These are phyloP conservation scores for Palythoa grandis DNA, from an alignment of 92 coral and sea anemone species.

Conservation along the genomic window DNA sequence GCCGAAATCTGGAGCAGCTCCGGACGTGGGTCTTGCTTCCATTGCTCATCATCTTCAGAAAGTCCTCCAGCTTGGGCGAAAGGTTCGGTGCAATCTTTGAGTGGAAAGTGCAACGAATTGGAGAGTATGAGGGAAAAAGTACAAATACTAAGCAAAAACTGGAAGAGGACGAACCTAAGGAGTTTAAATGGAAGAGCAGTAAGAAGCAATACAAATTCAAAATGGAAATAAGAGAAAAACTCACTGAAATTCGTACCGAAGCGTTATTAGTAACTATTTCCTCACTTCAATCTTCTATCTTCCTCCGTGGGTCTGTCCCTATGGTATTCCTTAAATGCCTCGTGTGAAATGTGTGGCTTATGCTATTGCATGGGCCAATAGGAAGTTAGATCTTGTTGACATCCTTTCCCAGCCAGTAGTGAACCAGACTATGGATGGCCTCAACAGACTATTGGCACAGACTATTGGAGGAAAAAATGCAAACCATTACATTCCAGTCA, in stretches of 20 bases:
- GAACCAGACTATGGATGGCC: constrained; percentile 47
- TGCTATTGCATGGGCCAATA: constrained; percentile 56
- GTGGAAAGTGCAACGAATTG: not conserved
- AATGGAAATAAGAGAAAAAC: not conserved
- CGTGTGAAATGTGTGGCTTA: too few relatives aligned
- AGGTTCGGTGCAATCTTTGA: not conserved
- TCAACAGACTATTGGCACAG: constrained; percentile 52
- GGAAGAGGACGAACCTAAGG: not conserved
- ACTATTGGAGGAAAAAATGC: constrained; percentile 44
- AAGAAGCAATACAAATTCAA: constrained; percentile 4
- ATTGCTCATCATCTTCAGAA: constrained; percentile 2
- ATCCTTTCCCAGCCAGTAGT: constrained; percentile 43
- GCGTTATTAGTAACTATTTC: not conserved
- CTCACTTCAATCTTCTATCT: too few relatives aligned
- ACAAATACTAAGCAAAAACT: constrained; percentile 17
- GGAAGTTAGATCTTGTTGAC: constrained; percentile 43
- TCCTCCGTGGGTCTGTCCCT: too few relatives aligned
- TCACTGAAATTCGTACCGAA: not conserved
- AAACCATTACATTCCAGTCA: constrained; percentile 46
- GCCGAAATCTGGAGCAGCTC: too few relatives aligned
- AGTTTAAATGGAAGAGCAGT: constrained; percentile 10
- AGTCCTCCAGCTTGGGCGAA: constrained; percentile 11
- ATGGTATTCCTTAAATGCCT: too few relatives aligned
- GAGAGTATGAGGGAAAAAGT: not conserved
- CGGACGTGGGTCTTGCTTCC: not conserved